Conservation (phyloP, 1,140 invertebrate genomes). For the Neotoxoptera formosana region DNA sequence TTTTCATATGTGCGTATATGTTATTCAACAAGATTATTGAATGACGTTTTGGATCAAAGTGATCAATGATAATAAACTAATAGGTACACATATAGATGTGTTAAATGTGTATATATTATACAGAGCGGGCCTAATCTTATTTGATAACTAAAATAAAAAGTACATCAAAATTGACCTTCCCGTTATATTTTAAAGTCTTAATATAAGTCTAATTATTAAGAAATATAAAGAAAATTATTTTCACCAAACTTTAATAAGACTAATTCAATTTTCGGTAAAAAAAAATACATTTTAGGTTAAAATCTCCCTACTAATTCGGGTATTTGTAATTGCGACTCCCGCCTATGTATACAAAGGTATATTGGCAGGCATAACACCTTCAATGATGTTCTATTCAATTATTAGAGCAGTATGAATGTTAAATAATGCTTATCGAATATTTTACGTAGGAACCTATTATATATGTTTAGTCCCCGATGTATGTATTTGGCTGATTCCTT, state of each 20-base stretch:
- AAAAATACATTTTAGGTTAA: background rate
- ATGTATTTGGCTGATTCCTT: background rate
- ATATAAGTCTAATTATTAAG: background rate
- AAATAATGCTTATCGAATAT: background rate
- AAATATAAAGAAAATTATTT: background rate
- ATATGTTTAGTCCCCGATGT: background rate
- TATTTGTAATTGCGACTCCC: background rate
- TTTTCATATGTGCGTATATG: conserved; percentile 34
- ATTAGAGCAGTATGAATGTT: background rate
- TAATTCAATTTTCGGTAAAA: too few species aligned
- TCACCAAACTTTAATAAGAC: background rate
- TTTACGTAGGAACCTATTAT: background rate
- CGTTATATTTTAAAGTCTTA: background rate
- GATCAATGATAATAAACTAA: conserved; percentile 30
- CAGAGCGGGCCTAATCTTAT: conserved; percentile 2
- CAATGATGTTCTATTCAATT: conserved; percentile 13
- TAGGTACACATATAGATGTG: conserved; percentile 1
- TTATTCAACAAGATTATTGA: conserved; percentile 49
- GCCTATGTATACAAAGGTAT: too few species aligned
- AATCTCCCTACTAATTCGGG: too few species aligned
- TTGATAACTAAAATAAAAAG: background rate
- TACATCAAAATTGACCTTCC: background rate
- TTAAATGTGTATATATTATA: conserved; percentile 2
- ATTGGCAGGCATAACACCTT: background rate
- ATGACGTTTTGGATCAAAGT: conserved; percentile 41